phyloP scores from a whole-genome alignment of 2,113 vertebrate genomes.

The Machaerirhynchus nigripectus region DNA sequence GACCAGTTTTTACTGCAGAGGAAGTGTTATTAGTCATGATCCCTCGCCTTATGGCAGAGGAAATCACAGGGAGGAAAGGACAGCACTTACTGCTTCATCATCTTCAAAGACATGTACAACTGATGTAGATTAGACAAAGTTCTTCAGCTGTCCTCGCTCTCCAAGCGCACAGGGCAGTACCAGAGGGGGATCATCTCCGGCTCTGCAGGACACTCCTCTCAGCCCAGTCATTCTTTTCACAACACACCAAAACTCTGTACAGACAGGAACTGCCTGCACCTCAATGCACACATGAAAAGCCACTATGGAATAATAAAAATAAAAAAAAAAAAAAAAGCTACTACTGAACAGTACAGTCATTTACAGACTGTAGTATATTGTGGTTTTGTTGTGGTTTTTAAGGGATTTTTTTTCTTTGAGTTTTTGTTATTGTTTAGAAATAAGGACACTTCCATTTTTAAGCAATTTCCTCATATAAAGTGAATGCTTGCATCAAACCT shows the following conservation, averaged over 20 bases:
- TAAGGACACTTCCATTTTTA: not conserved
- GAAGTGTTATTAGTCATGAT: fast-evolving
- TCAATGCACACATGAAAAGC: not conserved
- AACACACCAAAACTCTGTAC: not conserved
- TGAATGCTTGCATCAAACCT: not conserved
- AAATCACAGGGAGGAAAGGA: not conserved
- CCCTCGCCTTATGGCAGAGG: not conserved
- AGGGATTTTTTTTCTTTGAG: fast-evolving
- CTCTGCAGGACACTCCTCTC: fast-evolving
- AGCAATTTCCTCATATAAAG: not conserved
- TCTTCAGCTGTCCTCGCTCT: not conserved
- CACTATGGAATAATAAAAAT: not conserved
- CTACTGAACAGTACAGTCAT: not conserved
- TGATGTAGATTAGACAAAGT: not conserved
- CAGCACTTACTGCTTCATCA: not conserved
- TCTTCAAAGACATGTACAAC: fast-evolving
- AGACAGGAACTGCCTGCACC: not conserved
- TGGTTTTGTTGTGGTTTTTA: not conserved
- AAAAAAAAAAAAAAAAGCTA: not conserved
- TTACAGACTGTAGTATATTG: not conserved
- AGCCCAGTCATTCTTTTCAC: fast-evolving
- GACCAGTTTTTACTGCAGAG: not conserved
- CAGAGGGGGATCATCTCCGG: not conserved
- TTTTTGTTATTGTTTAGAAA: not conserved
- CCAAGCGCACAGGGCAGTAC: not conserved